A percentile compares a stretch with the other conserved stretches of the same genome.
phyloP scores from a whole-genome alignment of 1,140 invertebrate genomes.

The Drosophila nigrodunni region DNA sequence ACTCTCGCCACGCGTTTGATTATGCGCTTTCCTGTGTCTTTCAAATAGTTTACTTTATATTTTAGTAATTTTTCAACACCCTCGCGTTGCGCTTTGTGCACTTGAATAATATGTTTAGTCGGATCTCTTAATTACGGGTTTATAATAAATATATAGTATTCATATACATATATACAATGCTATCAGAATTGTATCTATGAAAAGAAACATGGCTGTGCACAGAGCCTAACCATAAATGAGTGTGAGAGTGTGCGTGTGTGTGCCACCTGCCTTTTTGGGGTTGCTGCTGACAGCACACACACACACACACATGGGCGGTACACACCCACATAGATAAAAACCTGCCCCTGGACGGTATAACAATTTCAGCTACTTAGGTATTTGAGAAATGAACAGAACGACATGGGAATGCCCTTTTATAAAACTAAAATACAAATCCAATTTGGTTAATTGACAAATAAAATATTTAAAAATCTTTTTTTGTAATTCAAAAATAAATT shows the following conservation, averaged over 20 bases:
- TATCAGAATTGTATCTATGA: conserved; percentile 5
- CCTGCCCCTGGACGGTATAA: conserved; percentile 70
- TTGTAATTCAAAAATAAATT: too few relatives aligned
- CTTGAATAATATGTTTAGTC: conserved; percentile 47
- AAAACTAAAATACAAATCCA: background rate
- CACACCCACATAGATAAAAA: conserved; percentile 61
- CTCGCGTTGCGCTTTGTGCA: conserved; percentile 59
- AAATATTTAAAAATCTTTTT: too few relatives aligned
- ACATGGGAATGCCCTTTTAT: conserved; percentile 14
- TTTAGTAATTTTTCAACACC: conserved; percentile 27
- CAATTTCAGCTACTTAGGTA: conserved; percentile 41
- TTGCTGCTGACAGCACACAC: conserved; percentile 55
- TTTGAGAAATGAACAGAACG: background rate
- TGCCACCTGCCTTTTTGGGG: conserved; percentile 78
- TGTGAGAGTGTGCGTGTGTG: conserved; percentile 49
- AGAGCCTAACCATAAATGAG: conserved; percentile 29
- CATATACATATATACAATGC: background rate
- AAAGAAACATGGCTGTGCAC: conserved; percentile 67
- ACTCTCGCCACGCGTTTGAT: conserved; percentile 31
- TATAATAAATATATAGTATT: conserved; percentile 6
- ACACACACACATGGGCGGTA: conserved; percentile 23
- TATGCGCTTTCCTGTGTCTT: conserved; percentile 8
- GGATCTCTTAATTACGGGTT: conserved; percentile 57
- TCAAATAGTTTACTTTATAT: conserved; percentile 18
- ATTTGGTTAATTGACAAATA: background rate